Conservation (phyloP, 1,140 invertebrate genomes). For the Acromyrmex charruanus region DNA sequence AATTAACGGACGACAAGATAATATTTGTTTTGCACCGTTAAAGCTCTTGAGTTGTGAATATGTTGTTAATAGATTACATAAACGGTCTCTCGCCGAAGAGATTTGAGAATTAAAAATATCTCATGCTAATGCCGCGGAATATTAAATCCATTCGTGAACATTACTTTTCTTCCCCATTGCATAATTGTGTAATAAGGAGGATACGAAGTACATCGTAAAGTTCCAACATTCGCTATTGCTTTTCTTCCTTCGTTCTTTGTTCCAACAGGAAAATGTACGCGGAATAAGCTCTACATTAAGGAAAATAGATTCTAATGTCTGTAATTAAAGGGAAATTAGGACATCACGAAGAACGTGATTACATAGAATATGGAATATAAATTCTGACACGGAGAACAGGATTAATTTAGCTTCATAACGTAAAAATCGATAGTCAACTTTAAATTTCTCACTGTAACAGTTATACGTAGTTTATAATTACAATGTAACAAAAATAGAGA, state of each 20-base stretch:
- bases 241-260: conserved; percentile 27
- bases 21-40: conserved; percentile 1
- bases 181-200: conserved; percentile 46
- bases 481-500: not conserved
- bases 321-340: conserved; percentile 51
- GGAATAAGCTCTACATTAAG: conserved; percentile 18
- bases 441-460: not conserved
- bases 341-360: conserved; percentile 14
- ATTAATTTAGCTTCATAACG: conserved; percentile 1
- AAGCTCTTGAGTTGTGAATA: not conserved
- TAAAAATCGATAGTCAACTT: conserved; percentile 27
- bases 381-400: not conserved
- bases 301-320: conserved; percentile 54
- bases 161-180: conserved; percentile 16
- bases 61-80: not conserved
- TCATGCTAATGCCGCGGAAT: conserved; percentile 32
- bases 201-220: conserved; percentile 39
- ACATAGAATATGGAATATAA: conserved; percentile 18
- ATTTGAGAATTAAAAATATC: conserved; percentile 41
- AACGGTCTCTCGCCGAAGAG: not conserved
- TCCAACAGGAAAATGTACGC: conserved; percentile 32
- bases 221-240: conserved; percentile 21
- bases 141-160: conserved; percentile 49
- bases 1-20: conserved; percentile 21
- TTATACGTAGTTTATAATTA: not conserved